phyloP scores from a whole-genome alignment of 2,113 vertebrate genomes.

The Colaptes auratus region DNA sequence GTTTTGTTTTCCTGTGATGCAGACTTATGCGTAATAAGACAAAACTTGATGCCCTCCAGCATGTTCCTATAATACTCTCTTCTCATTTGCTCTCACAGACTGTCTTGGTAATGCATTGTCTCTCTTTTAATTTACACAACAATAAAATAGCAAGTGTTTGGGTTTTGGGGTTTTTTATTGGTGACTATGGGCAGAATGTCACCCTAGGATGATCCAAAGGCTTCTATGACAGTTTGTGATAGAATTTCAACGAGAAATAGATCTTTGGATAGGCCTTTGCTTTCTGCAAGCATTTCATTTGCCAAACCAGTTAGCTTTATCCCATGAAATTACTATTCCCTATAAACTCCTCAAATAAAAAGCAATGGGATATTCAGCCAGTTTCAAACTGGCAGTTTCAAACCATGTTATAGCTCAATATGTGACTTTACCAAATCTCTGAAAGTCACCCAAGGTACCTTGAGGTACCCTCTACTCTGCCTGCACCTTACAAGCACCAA shows the following conservation, averaged over 20 bases:
- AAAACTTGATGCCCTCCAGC: background rate
- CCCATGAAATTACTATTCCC: background rate
- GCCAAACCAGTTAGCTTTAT: background rate
- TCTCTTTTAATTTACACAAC: background rate
- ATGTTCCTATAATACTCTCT: background rate
- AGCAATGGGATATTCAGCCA: background rate
- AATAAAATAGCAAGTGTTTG: background rate
- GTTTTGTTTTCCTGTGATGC: background rate
- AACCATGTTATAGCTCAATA: background rate
- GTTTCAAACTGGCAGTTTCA: background rate
- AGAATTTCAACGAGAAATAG: background rate
- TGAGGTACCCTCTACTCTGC: background rate
- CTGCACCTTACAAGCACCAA: background rate
- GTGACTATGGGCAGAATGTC: background rate
- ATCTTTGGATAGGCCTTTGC: background rate
- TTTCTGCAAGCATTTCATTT: background rate
- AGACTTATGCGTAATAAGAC: background rate
- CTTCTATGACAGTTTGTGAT: background rate
- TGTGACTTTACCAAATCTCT: background rate
- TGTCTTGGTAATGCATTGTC: background rate
- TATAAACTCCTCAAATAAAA: background rate
- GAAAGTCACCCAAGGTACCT: background rate
- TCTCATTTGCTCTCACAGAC: background rate
- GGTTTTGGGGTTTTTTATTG: background rate
- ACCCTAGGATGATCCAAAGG: background rate